Evolutionary conservation across 2,888 invertebrate genomes (phyloP), one percentile per base, ranked within the genome.

Genomic region (Stegophylla sp.): DNA sequence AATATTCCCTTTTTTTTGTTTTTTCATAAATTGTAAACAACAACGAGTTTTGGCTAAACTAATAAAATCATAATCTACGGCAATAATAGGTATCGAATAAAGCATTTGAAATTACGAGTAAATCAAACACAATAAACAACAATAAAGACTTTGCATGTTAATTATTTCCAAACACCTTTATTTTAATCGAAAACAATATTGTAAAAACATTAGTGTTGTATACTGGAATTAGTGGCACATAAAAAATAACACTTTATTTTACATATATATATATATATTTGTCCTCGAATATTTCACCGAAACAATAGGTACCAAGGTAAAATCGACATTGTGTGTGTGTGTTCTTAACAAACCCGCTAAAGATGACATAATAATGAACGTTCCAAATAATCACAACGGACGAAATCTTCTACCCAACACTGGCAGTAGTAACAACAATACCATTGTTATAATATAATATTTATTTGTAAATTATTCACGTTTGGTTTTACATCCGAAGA

Each of bases 201-300:
- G n/a, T n/a, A 5, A 34, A 34, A 34, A 34, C 4, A 34, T 66
- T 28, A 7, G 0, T 51, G 48, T 48, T 34, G 48, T 28, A 26
- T 48, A 1, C n/a, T n/a, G 20, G 23, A 28, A 53, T 34, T 71
- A 34, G n/a, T 20, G 7, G 17, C 13, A 7, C 56, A 72, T 2
- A 59, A 72, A n/a, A 72, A 72, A 5, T 45, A 59, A 15, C 13
- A 3, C 12, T 13, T 41, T 28, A 34, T 34, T 34, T 34, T 34
- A 56, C 23, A 26, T 10, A 72, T 13, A 41, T 10, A 72, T 13
- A 41, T 43, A 26, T 59, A 59, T 72, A 28, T 28, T 73, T 61
- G 73, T 73, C 61, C 73, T 73, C 28, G 73, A 26, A 34, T 20
- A 61, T 74, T 61, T 23, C 45, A 20, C n/a, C 5, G 20, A 48